Evolutionary conservation across 2,888 invertebrate genomes (phyloP).

Genomic region (Allygus modestus): DNA sequence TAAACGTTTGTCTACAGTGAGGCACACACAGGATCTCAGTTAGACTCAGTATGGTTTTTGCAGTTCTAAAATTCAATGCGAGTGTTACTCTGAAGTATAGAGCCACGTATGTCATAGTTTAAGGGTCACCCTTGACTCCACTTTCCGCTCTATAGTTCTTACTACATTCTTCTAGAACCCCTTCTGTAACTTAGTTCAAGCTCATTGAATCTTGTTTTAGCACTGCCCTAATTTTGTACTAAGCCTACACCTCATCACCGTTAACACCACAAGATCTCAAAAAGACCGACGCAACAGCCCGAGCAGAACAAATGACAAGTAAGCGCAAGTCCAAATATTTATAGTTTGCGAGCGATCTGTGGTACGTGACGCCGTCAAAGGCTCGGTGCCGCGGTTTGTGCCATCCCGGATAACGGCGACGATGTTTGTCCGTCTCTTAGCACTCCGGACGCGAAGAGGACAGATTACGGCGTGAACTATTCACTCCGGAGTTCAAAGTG

Average conservation of each 20-base stretch:
- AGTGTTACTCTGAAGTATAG: no score
- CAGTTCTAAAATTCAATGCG: no score
- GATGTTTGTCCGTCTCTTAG: not conserved
- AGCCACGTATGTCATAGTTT: no score
- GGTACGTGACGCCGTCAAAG: not conserved
- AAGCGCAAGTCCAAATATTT: conserved; percentile 7
- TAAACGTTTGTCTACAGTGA: no score
- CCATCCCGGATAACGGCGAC: not conserved
- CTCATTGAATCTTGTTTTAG: no score
- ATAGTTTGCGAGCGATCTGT: not conserved
- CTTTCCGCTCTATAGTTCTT: no score
- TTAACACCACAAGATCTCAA: not conserved
- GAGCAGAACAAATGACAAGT: not conserved
- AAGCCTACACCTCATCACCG: not conserved
- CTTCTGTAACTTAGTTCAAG: no score
- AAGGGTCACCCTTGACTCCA: no score
- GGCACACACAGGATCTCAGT: no score
- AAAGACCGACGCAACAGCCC: not conserved
- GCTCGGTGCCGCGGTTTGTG: not conserved
- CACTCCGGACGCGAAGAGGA: not conserved
- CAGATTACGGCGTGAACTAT: conserved; percentile 7
- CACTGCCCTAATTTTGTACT: no score
- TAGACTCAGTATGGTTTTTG: no score
- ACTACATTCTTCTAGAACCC: no score
- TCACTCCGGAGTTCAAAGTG: not conserved